Conservation (phyloP, 2,797 vertebrate genomes). For the Tarsius wallacei region DNA sequence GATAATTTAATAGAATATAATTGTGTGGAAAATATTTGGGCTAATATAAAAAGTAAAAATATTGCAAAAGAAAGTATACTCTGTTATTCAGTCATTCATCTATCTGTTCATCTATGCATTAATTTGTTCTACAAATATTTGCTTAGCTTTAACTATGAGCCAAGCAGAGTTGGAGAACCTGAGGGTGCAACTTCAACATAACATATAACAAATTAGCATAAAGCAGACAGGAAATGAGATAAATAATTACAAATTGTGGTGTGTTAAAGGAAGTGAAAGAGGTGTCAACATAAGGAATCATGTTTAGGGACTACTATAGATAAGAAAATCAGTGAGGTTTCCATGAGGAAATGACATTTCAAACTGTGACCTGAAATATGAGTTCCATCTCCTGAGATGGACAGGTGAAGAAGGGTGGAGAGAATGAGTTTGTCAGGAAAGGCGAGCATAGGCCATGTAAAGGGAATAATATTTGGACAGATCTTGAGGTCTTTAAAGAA, state of each 20-base stretch:
- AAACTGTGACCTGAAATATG: not conserved
- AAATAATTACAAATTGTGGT: not conserved
- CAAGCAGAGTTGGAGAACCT: not conserved
- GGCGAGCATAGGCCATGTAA: not conserved
- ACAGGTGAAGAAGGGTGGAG: not conserved
- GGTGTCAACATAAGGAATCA: not conserved
- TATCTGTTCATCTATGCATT: not conserved
- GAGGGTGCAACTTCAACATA: not conserved
- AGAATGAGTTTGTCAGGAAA: not conserved
- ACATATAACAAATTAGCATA: not conserved
- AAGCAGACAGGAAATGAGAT: not conserved
- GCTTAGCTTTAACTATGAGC: not conserved
- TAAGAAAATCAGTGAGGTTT: not conserved
- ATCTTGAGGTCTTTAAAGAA: not conserved
- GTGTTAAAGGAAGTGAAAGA: not conserved
- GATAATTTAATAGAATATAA: not conserved
- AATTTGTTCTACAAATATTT: not conserved
- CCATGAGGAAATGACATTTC: not conserved
- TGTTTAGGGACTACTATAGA: not conserved
- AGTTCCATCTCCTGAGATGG: not conserved
- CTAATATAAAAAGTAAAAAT: constrained; percentile 9
- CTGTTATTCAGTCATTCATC: not conserved
- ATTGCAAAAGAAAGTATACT: not conserved
- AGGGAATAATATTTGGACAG: not conserved
- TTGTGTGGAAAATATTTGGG: not conserved